Evolutionary conservation across 2,888 invertebrate species (phyloP), one percentile per base, ranked within the genome.

Genomic region (Idaea dimidiata): DNA sequence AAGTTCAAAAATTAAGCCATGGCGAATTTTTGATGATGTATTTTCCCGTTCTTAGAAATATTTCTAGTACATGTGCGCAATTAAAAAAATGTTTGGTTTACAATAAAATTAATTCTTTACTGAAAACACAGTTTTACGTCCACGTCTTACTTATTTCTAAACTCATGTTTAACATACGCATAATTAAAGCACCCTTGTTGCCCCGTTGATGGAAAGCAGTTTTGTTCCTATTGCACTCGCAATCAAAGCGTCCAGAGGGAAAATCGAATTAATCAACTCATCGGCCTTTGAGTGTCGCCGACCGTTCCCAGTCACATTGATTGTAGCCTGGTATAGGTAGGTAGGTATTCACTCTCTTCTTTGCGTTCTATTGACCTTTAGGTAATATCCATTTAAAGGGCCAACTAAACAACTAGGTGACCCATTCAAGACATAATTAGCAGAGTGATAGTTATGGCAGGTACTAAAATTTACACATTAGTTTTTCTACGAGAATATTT

Each of bases 261-360:
- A 87, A 87, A 89, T 88, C 82, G 82, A 87, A 88, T 89, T 87
- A 87, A 87, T 86, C 81, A 81, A 83, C 81, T 82, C 82, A 81
- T 77, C 79, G 76, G 82, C 85, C 86, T 89, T 87, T 89, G 86
- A 88, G 80, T 80, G 77, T 77, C 78, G 78, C 73, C 77, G 78
- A 76, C 78, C 78, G 80, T 81, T 82, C 78, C 73, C 77, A 80
- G 81, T 74, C 74, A 74, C 79, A 81, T 81, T 82, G 80, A 84
- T 86, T 84, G 83, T 83, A 82, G 33, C 14, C 3, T 10, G 33
- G 33, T 32, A 32, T 32, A 32, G 10, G 10, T 32, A n/a, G 32
- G 32, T 43, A 43, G 43, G 43, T 10, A 43, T 43, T 10, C 43
- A 7, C 43, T 43, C 10, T 43, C 43, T 43, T 14, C 14, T 43